phyloP scores from a whole-genome alignment of 2,113 vertebrate species.

The Gallinago undulata region DNA sequence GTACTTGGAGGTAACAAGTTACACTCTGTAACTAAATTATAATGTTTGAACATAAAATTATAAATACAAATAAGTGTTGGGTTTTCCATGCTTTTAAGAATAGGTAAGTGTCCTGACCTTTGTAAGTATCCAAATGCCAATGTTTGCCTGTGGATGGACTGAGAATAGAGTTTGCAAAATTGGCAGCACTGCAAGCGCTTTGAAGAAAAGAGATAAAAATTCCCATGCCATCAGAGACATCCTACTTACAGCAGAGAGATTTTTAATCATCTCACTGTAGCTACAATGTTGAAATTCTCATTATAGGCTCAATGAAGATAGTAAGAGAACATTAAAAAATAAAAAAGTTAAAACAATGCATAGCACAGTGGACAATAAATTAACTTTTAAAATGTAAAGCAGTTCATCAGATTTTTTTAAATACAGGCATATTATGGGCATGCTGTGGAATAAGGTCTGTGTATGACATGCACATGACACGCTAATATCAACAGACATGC shows the following conservation, averaged over 20 bases:
- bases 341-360: neutral
- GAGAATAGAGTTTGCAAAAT: neutral
- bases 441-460: neutral
- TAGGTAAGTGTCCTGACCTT: neutral
- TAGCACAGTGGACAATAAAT: neutral
- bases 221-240: neutral
- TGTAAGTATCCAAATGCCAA: fast-evolving
- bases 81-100: neutral
- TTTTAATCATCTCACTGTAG: neutral
- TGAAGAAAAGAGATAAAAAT: neutral
- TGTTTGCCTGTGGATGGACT: neutral
- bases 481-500: neutral
- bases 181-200: neutral
- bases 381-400: neutral
- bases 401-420: neutral
- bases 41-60: neutral
- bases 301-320: neutral
- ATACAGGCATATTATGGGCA: neutral
- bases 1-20: neutral
- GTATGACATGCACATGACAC: neutral
- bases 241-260: neutral
- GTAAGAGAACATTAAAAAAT: neutral
- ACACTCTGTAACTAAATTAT: neutral
- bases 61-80: neutral
- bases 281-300: neutral